Evolutionary conservation across 2,888 invertebrate genomes (phyloP).

Genomic region (Heliconius ethilla): DNA sequence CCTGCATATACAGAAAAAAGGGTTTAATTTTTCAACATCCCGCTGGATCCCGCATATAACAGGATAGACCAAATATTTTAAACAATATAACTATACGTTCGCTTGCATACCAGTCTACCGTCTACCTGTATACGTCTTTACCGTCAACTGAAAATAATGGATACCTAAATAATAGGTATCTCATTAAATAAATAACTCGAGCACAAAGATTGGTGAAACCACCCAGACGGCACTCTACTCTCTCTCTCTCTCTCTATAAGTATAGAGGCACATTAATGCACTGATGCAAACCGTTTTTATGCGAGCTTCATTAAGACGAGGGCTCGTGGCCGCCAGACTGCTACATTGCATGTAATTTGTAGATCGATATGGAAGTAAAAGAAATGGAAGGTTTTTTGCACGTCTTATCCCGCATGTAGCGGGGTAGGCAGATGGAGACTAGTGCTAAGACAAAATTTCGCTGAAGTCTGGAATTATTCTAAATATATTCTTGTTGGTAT

Average conservation of each 20-base stretch:
- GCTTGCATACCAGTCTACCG: not conserved
- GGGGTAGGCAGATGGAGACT: not conserved
- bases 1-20: not conserved
- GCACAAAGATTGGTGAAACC: conserved; percentile 9
- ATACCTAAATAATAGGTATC: conserved; percentile 11
- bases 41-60: not conserved
- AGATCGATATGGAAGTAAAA: conserved; percentile 10
- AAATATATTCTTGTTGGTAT: too few species aligned
- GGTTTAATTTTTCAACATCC: not conserved
- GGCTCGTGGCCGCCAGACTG: conserved; percentile 35
- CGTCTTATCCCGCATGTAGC: not conserved
- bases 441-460: not conserved
- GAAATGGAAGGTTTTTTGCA: not conserved
- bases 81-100: not conserved
- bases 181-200: conserved; percentile 15
- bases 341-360: conserved; percentile 21
- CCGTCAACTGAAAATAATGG: not conserved
- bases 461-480: too few species aligned
- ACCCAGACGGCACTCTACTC: conserved; percentile 14
- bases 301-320: conserved; percentile 39
- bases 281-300: conserved; percentile 24
- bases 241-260: not conserved
- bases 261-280: conserved; percentile 17
- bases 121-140: too few species aligned
- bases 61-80: not conserved